Conservation (phyloP, 1,140 invertebrate species). For the Megalopta genalis region DNA sequence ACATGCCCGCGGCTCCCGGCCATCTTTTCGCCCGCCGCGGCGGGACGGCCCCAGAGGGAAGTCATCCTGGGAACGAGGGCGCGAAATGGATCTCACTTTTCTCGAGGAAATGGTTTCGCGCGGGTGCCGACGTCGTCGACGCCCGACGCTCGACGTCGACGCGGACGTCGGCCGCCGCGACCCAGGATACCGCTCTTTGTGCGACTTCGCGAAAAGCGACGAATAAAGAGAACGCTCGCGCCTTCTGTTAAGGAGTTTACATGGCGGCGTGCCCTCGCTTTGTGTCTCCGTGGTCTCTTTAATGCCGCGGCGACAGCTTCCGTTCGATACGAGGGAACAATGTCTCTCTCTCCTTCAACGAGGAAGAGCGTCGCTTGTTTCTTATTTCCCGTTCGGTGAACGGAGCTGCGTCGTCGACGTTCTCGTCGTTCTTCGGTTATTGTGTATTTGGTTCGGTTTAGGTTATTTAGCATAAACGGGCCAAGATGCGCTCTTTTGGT, state of each 20-base stretch:
- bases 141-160: neutral
- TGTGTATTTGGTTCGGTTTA: too few relatives aligned
- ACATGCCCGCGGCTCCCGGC: constrained; percentile 4
- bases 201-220: constrained; percentile 47
- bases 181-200: constrained; percentile 43
- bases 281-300: constrained; percentile 21
- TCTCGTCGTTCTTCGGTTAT: too few relatives aligned
- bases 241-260: constrained; percentile 42
- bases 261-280: constrained; percentile 2
- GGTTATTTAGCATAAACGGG: too few relatives aligned
- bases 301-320: neutral
- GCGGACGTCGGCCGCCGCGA: constrained; percentile 29
- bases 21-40: constrained; percentile 16
- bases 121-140: constrained; percentile 7
- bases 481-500: too few relatives aligned
- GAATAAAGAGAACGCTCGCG: constrained; percentile 47
- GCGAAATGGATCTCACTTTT: constrained; percentile 63
- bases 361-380: too few relatives aligned
- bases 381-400: neutral
- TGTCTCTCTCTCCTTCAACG: neutral
- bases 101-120: constrained; percentile 59
- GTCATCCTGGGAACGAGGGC: constrained; percentile 31
- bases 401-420: too few relatives aligned
- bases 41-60: neutral
- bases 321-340: constrained; percentile 11